Percentiles rank a stretch among this genome's conserved stretches.
phyloP scores from a whole-genome alignment of 2,888 invertebrate genomes.

The Ptychoptera albimana region DNA sequence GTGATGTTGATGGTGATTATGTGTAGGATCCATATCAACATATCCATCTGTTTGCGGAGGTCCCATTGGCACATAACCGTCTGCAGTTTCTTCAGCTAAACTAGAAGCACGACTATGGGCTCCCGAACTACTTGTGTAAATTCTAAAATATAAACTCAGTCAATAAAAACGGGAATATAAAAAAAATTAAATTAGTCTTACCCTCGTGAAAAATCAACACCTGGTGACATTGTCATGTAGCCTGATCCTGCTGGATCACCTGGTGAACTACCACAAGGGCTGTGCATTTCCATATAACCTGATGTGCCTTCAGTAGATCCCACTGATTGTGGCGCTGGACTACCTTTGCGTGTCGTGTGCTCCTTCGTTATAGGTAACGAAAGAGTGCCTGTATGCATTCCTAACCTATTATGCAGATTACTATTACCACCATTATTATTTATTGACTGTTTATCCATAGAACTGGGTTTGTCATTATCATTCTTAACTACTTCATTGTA shows the following conservation, averaged over 20 bases:
- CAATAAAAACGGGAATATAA: too few species aligned
- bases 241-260: conserved; percentile 23
- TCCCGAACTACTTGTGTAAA: conserved; percentile 27
- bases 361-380: conserved; percentile 7
- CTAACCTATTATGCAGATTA: not conserved
- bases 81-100: conserved; percentile 34
- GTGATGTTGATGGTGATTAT: conserved; percentile 9
- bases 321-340: conserved; percentile 10
- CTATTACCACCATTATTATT: conserved; percentile 9
- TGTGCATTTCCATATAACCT: conserved; percentile 34
- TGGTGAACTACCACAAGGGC: conserved; percentile 35
- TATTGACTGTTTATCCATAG: conserved; percentile 5
- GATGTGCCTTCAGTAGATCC: conserved; percentile 12
- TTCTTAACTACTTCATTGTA: conserved; percentile 5
- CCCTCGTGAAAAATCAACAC: conserved; percentile 16
- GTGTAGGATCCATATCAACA: conserved; percentile 41
- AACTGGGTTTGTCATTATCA: conserved; percentile 12
- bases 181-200: conserved; percentile 6
- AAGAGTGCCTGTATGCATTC: not conserved
- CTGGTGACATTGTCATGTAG: conserved; percentile 40
- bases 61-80: conserved; percentile 54
- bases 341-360: conserved; percentile 9
- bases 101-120: conserved; percentile 49
- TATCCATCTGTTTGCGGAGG: conserved; percentile 34
- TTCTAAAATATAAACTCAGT: conserved; percentile 6